Conservation (phyloP, 53 echinoderm and acorn worm genomes). For the Apostichopus leukothele region DNA sequence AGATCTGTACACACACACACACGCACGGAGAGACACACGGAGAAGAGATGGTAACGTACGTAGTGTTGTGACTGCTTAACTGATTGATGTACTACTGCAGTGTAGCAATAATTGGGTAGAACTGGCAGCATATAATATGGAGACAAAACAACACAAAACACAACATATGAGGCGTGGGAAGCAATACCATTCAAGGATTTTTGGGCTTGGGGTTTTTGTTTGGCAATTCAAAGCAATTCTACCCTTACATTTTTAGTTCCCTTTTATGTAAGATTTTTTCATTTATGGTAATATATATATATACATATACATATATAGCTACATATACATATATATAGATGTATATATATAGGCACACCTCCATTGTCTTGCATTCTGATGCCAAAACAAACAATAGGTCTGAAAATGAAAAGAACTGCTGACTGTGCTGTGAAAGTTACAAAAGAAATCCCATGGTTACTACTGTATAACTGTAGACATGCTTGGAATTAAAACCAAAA, state of each 20-base stretch:
- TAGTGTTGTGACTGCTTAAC: too few species aligned
- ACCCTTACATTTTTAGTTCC: too few species aligned
- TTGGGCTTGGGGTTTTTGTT: not conserved
- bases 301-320: not conserved
- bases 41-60: not conserved
- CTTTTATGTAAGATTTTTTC: too few species aligned
- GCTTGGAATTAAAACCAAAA: too few species aligned
- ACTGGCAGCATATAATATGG: not conserved
- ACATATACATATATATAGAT: not conserved
- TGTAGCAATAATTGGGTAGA: not conserved
- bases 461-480: too few species aligned
- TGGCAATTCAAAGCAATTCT: too few species aligned
- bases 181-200: constrained; percentile 10
- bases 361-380: not conserved
- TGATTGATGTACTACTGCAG: not conserved
- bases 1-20: not conserved
- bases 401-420: too few species aligned
- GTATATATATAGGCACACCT: not conserved
- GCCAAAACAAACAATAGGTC: not conserved
- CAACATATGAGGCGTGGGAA: constrained; percentile 38
- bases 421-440: too few species aligned
- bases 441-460: too few species aligned
- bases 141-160: constrained; percentile 13
- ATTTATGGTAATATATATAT: too few species aligned
- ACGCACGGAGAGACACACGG: not conserved